Evolutionary conservation across 2,888 invertebrate species (phyloP), one percentile per base, ranked within the genome.

Genomic region (Cryptus armator): DNA sequence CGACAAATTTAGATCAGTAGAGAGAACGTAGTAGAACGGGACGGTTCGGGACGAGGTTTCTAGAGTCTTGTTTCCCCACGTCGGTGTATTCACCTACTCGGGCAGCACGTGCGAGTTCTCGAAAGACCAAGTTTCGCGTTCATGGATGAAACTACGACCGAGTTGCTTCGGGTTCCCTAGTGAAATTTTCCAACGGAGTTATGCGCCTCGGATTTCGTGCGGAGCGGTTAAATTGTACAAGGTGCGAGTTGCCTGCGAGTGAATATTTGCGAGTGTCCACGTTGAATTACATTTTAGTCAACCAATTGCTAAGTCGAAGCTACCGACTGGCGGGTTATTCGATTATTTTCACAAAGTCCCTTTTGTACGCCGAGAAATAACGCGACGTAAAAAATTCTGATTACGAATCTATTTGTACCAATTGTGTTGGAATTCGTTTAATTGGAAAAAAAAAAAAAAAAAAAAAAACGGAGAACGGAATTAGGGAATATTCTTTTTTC

Each of bases 1-100:
- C 70, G 89, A 89, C 90, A 92, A 91, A 91, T 92, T 92, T 91
- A 91, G 92, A 91, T 91, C 91, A 91, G 91, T 92, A 75, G 82
- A 76, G 83, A 76, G 59, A 85, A 83, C 88, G 86, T 87, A 83
- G 87, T 84, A 74, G 85, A 82, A 82, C 84, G 75, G 71, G 81
- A 84, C 81, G 83, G 78, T 37, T 37, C 85, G 53, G 68, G 76
- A 62, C 67, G 81, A 83, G 80, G 85, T 80, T 85, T 19, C 70
- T 81, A 75, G 67, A 51, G 72, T 72, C 82, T 77, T 48, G 79
- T 79, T 72, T 66, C 66, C 67, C 62, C 37, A 37, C 37, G 51
- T 48, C 59, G 53, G 81, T 48, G 59, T 44, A 64, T 80, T 51
- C 46, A 62, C 70, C 62, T 37, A 46, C 70, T 79, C 62, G 48